Evolutionary conservation across 2,113 vertebrate genomes (phyloP).

Genomic region (Epinephelus moara): DNA sequence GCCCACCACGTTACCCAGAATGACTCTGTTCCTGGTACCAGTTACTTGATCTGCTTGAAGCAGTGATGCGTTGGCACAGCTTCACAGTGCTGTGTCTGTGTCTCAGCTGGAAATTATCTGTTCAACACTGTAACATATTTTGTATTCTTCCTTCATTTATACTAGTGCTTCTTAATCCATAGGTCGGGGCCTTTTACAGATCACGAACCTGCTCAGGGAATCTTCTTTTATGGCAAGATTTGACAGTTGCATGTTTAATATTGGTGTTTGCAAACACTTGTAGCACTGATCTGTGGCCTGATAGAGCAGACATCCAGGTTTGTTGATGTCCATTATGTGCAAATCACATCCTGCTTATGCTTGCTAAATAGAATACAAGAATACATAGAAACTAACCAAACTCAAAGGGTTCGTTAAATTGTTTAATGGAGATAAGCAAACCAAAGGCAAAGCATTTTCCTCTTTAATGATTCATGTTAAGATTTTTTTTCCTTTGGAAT

Average conservation of each 20-base stretch:
- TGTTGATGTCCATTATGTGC: neutral
- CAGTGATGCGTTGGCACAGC: neutral
- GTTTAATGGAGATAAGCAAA: conserved; percentile 1
- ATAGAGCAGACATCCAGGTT: neutral
- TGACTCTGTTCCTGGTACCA: neutral
- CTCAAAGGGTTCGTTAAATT: neutral
- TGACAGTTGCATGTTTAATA: conserved; percentile 13
- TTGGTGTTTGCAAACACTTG: neutral
- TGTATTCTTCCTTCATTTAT: neutral
- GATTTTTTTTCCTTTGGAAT: neutral
- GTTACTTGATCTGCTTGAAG: neutral
- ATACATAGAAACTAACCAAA: neutral
- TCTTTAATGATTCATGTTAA: neutral
- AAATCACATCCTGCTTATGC: neutral
- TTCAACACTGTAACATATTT: neutral
- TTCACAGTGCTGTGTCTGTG: neutral
- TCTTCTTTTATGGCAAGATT: conserved; percentile 14
- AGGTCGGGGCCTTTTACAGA: neutral
- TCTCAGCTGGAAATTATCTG: neutral
- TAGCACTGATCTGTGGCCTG: conserved; percentile 5
- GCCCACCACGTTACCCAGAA: neutral
- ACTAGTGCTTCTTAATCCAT: conserved; percentile 2
- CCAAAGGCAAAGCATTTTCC: conserved; percentile 12
- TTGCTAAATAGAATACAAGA: neutral
- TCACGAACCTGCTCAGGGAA: conserved; percentile 35